Percentiles rank a stretch among this genome's conserved stretches.
Evolutionary conservation across 2,797 vertebrate species (phyloP).

Genomic region (Austrolebias charrua): DNA sequence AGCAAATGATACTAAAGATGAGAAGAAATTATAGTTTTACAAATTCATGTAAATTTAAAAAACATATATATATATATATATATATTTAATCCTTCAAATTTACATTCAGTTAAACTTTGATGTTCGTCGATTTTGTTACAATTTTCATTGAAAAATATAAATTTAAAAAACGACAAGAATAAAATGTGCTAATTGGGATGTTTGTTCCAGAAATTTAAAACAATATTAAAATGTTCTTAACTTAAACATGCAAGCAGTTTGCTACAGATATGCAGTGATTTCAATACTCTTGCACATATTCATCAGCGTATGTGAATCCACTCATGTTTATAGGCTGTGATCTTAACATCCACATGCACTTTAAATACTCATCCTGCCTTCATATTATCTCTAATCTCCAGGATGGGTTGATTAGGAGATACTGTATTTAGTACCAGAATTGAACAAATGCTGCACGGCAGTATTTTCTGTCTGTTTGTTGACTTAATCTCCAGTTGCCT

Average conservation of each 20-base stretch:
- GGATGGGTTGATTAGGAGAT: slow-evolving; percentile 19
- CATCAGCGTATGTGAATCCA: background rate
- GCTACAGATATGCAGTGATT: no score
- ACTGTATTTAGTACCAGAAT: slow-evolving; percentile 17
- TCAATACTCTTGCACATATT: background rate
- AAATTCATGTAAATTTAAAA: no score
- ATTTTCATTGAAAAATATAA: background rate
- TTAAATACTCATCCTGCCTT: slow-evolving; percentile 15
- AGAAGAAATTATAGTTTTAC: no score
- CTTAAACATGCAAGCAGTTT: no score
- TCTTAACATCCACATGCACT: slow-evolving; percentile 7
- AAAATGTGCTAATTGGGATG: background rate
- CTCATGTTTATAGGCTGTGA: background rate
- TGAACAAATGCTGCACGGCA: slow-evolving; percentile 11
- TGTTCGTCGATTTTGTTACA: background rate
- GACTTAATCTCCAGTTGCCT: slow-evolving; percentile 51
- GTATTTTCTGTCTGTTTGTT: slow-evolving; percentile 31
- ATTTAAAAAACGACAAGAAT: background rate
- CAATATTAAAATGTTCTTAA: background rate
- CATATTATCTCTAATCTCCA: slow-evolving; percentile 14
- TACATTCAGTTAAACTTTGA: background rate
- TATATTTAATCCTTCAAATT: background rate
- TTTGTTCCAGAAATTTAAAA: background rate
- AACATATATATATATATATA: background rate
- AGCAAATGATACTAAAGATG: no score